Percentiles rank a stretch among this genome's conserved stretches.
Conservation (phyloP, 2,113 vertebrate genomes). For the Pterocles gutturalis region DNA sequence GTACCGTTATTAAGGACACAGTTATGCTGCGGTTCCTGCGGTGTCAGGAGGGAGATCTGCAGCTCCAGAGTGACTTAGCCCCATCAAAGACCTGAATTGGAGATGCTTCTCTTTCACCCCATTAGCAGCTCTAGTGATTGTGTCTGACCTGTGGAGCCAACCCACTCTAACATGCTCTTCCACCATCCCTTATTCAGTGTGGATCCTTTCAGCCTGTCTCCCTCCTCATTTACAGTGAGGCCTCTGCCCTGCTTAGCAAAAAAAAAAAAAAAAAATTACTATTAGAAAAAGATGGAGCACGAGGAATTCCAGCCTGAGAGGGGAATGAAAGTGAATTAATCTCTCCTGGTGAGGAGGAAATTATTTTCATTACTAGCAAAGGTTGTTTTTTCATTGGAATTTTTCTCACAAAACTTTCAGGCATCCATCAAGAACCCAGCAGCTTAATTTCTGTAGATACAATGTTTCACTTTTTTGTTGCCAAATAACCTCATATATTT, state of each 20-base stretch:
- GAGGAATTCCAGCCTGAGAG: slow-evolving; percentile 44
- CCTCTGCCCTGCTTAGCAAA: background rate
- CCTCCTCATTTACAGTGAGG: background rate
- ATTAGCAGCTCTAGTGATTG: background rate
- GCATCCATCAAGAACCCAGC: slow-evolving; percentile 40
- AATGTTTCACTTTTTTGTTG: slow-evolving; percentile 48
- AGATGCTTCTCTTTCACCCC: background rate
- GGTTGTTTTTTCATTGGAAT: slow-evolving; percentile 44
- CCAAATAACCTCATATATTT: slow-evolving; percentile 59
- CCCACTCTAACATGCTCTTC: background rate
- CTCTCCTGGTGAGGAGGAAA: slow-evolving; percentile 56
- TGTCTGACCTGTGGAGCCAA: background rate
- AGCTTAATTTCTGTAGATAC: slow-evolving; percentile 56
- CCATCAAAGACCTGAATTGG: background rate
- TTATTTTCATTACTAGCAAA: slow-evolving; percentile 58
- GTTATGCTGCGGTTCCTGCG: background rate
- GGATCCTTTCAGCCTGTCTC: background rate
- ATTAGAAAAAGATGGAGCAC: slow-evolving; percentile 39
- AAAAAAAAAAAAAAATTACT: background rate
- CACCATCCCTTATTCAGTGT: background rate
- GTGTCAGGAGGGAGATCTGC: background rate
- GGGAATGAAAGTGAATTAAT: slow-evolving; percentile 51
- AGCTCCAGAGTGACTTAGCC: background rate
- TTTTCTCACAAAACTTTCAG: slow-evolving; percentile 50
- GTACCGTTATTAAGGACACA: background rate